Evolutionary conservation across 1,140 invertebrate species (phyloP).

Genomic region (Metopolophium dirhodum): DNA sequence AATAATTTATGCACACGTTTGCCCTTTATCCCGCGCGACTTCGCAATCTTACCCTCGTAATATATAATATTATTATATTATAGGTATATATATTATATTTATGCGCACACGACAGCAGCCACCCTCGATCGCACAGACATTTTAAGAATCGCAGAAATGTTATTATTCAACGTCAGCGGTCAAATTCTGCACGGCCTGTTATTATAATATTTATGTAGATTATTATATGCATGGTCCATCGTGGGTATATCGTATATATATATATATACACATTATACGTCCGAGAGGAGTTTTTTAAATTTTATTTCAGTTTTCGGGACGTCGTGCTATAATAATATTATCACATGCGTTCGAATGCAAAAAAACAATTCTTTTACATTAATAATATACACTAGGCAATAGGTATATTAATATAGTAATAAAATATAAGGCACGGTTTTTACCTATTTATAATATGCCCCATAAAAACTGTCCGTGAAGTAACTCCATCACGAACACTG

Average conservation of each 20-base stretch:
- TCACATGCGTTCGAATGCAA: neutral
- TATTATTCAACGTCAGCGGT: neutral
- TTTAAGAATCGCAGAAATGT: constrained; percentile 27
- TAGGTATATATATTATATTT: neutral
- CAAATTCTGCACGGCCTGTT: neutral
- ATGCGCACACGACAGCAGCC: neutral
- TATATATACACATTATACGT: too few species aligned
- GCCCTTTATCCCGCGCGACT: constrained; percentile 4
- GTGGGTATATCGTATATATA: neutral
- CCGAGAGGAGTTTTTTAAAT: too few species aligned
- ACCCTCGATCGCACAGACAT: neutral
- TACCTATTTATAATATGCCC: too few species aligned
- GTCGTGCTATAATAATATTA: neutral
- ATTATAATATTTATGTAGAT: neutral
- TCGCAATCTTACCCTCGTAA: neutral
- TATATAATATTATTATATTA: neutral
- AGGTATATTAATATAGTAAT: too few species aligned
- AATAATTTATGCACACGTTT: neutral
- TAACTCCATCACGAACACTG: too few species aligned
- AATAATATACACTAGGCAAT: too few species aligned
- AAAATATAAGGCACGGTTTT: too few species aligned
- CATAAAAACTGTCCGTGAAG: too few species aligned
- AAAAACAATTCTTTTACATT: neutral
- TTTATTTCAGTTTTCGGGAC: too few species aligned
- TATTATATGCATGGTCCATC: neutral